Percentiles rank a stretch among this genome's conserved stretches.
These are phyloP conservation scores for Hydrotaea cyrtoneurina DNA, from an alignment of 2,888 invertebrate species.

Conservation along the genomic window DNA sequence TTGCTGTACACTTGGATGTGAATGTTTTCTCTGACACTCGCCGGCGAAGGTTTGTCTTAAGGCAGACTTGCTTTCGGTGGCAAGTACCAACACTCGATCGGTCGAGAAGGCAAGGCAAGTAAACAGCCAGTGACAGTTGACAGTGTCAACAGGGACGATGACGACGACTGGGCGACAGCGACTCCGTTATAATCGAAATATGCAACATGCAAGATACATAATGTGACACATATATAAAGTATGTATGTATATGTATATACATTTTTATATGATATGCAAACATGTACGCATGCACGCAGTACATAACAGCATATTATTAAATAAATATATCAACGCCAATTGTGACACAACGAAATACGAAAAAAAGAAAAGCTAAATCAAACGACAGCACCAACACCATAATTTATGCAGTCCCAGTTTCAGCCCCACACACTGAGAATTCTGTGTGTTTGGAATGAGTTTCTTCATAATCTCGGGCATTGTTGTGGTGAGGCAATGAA, in stretches of 20 bases:
- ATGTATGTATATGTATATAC: not conserved
- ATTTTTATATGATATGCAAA: too few relatives aligned
- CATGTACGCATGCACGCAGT: not conserved
- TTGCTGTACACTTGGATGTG: not conserved
- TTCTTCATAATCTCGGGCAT: not conserved
- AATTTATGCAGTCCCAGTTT: not conserved
- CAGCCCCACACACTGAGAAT: constrained; percentile 62
- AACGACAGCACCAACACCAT: constrained; percentile 10
- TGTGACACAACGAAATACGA: constrained; percentile 39
- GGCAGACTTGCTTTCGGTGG: not conserved
- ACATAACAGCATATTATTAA: constrained; percentile 24
- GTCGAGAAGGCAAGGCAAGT: not conserved
- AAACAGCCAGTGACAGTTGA: not conserved
- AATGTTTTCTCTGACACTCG: not conserved
- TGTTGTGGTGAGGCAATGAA: not conserved
- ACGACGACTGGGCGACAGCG: not conserved
- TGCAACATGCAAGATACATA: not conserved
- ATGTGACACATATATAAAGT: not conserved
- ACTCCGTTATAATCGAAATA: not conserved
- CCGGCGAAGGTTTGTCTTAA: not conserved
- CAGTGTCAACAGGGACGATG: not conserved
- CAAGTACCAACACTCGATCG: not conserved
- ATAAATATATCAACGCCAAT: constrained; percentile 54
- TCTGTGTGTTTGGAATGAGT: constrained; percentile 14
- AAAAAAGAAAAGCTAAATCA: constrained; percentile 6